phyloP scores from a whole-genome alignment of 2,113 vertebrate species.

The Ciconia boyciana region DNA sequence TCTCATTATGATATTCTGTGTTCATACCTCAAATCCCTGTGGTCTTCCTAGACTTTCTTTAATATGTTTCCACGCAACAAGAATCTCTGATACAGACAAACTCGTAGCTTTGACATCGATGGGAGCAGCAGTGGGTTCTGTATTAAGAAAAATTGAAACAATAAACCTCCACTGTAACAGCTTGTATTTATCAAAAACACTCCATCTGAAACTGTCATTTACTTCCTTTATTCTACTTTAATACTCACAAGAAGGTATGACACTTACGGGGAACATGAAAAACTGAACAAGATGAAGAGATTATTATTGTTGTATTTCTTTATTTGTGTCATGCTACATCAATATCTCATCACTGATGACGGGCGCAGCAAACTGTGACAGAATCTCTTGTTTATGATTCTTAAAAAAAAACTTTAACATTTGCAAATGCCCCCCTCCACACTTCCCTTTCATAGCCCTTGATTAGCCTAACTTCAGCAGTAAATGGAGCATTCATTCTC shows the following conservation, averaged over 20 bases:
- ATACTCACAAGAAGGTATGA: background rate
- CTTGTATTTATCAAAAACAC: conserved; percentile 37
- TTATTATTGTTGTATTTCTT: conserved; percentile 20
- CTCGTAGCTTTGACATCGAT: conserved; percentile 85
- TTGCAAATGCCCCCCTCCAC: background rate
- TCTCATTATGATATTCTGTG: conserved; percentile 42
- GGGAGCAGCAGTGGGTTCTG: conserved; percentile 91
- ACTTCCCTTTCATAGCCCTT: background rate
- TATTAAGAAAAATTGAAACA: conserved; percentile 63
- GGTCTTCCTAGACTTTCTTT: conserved; percentile 90
- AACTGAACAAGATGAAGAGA: conserved; percentile 34
- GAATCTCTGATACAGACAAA: conserved; percentile 90
- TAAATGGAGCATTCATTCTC: background rate
- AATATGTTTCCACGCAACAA: conserved; percentile 86
- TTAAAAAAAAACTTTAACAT: background rate
- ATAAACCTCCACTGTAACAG: conserved; percentile 33
- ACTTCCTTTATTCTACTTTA: conserved; percentile 12
- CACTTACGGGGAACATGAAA: conserved; percentile 26
- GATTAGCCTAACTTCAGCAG: background rate
- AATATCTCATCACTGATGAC: background rate
- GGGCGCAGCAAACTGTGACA: background rate
- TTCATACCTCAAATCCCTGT: conserved; percentile 91
- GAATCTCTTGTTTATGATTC: background rate
- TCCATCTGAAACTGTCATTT: background rate
- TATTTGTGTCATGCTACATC: background rate